phyloP scores from a whole-genome alignment of 2,113 vertebrate genomes.

The Gorsachius goisagi region DNA sequence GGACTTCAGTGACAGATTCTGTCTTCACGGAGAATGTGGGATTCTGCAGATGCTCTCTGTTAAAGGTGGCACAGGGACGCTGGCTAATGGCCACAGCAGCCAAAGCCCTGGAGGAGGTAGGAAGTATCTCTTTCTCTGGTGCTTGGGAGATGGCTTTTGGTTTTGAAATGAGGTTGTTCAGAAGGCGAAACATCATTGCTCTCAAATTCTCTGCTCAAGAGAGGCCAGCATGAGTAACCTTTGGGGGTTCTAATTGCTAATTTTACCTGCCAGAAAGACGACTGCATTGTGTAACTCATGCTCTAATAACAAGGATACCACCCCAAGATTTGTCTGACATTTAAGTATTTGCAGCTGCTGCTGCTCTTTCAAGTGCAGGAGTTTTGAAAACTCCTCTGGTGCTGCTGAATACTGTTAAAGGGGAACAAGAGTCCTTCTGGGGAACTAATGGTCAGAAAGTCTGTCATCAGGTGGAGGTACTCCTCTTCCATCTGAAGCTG shows the following conservation, averaged over 20 bases:
- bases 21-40: conserved; percentile 83
- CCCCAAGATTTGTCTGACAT: background rate
- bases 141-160: background rate
- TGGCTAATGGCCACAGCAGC: conserved; percentile 84
- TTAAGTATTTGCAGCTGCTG: conserved; percentile 12
- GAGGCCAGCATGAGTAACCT: background rate
- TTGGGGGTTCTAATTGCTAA: background rate
- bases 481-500: background rate
- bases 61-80: conserved; percentile 55
- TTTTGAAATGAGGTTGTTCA: background rate
- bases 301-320: background rate
- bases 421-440: background rate
- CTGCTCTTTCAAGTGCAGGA: background rate
- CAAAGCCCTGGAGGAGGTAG: conserved; percentile 84
- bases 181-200: background rate
- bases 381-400: background rate
- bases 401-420: background rate
- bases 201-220: background rate
- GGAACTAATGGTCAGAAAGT: background rate
- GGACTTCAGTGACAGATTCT: conserved; percentile 72
- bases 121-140: conserved; percentile 7
- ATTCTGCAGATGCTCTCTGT: conserved; percentile 86
- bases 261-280: background rate
- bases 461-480: background rate
- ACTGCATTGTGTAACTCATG: background rate